These are phyloP conservation scores for Nomada fucata DNA, from an alignment of 2,888 invertebrate genomes.

Conservation along the genomic window DNA sequence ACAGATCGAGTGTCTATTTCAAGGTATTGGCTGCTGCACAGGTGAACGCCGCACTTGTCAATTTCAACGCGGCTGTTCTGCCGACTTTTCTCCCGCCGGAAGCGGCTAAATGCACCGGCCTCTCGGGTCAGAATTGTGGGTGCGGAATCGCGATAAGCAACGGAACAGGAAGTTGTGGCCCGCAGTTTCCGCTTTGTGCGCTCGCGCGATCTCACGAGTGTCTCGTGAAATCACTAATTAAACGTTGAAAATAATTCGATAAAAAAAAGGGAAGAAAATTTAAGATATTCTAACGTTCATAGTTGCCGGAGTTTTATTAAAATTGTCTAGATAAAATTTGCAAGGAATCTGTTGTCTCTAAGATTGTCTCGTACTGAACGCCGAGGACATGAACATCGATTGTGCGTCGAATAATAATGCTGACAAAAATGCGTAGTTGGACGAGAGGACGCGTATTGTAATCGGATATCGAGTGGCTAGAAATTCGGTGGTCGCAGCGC, in stretches of 20 bases:
- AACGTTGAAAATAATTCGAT: background rate
- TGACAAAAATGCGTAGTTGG: background rate
- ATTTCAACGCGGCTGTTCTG: conserved; percentile 34
- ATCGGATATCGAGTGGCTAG: background rate
- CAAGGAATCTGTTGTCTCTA: too few relatives aligned
- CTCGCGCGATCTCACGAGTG: background rate
- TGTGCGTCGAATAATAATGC: background rate
- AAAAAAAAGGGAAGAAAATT: background rate
- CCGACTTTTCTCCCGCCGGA: conserved; percentile 44
- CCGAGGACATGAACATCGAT: background rate
- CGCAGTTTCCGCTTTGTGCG: conserved; percentile 47
- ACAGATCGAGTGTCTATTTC: conserved; percentile 20
- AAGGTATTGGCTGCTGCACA: conserved; percentile 2
- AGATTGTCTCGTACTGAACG: background rate
- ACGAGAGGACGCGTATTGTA: background rate
- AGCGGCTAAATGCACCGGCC: conserved; percentile 25
- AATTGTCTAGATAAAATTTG: too few relatives aligned
- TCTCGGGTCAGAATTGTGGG: conserved; percentile 28
- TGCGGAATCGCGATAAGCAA: conserved; percentile 57
- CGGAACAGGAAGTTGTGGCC: conserved; percentile 61
- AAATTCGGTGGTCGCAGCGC: background rate
- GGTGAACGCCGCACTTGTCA: conserved; percentile 6
- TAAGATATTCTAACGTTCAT: too few relatives aligned
- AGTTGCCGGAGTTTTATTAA: too few relatives aligned
- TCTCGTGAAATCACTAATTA: background rate